Evolutionary conservation across 2,113 vertebrate species (phyloP).

Genomic region (Chlorocebus sabaeus): DNA sequence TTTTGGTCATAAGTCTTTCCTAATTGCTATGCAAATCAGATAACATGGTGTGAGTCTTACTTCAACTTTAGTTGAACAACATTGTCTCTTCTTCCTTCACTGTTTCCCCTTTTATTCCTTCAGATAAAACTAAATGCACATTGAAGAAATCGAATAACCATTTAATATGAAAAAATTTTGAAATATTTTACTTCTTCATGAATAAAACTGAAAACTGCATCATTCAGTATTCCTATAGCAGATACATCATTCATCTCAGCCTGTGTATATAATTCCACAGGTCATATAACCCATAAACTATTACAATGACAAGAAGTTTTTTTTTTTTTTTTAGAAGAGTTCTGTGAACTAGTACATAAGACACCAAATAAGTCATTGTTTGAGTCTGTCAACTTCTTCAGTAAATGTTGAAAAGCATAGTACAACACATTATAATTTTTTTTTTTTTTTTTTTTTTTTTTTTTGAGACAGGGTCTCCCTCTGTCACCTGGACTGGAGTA

Average conservation of each 20-base stretch:
- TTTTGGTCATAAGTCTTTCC: constrained; percentile 43
- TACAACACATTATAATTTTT: not conserved
- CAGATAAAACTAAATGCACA: not conserved
- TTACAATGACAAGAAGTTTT: not conserved
- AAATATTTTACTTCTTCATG: not conserved
- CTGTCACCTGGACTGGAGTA: no score
- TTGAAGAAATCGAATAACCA: not conserved
- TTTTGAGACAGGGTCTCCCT: no score
- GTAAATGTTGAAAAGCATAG: not conserved
- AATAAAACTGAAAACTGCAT: not conserved
- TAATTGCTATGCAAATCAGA: constrained; percentile 38
- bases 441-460: no score
- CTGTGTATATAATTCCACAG: not conserved
- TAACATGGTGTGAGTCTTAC: not conserved
- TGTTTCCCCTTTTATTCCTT: not conserved
- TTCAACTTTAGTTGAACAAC: not conserved
- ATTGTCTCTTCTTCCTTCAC: not conserved
- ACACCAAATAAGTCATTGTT: not conserved
- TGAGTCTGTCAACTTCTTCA: not conserved
- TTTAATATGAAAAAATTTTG: not conserved
- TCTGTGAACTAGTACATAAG: not conserved
- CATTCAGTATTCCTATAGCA: not conserved
- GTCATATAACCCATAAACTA: not conserved
- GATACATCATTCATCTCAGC: not conserved
- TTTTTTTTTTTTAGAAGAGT: not conserved